Percentiles rank a stretch among this genome's conserved stretches.
These are phyloP conservation scores for Malurus cyaneus DNA, from an alignment of 2,113 vertebrate species.

Conservation along the genomic window DNA sequence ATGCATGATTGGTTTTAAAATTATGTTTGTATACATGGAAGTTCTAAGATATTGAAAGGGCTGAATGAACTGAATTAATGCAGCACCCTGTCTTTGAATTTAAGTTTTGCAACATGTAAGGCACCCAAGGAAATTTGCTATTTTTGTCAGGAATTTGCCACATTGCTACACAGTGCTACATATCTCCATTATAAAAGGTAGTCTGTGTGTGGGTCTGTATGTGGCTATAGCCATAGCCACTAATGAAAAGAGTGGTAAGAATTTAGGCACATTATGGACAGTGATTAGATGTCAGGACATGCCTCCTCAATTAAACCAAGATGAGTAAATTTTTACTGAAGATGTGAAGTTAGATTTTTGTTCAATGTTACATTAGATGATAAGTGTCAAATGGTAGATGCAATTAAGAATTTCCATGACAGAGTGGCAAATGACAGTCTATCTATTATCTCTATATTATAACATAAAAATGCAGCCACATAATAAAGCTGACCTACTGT, in stretches of 20 bases:
- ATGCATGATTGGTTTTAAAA: not conserved
- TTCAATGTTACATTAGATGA: not conserved
- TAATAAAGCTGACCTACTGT: not conserved
- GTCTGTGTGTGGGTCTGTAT: not conserved
- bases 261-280: not conserved
- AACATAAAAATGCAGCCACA: not conserved
- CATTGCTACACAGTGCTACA: not conserved
- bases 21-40: not conserved
- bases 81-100: not conserved
- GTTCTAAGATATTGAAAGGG: not conserved
- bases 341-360: not conserved
- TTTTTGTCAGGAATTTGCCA: not conserved
- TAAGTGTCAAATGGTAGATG: not conserved
- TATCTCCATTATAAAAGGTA: not conserved
- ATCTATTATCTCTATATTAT: not conserved
- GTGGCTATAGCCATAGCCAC: not conserved
- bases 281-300: not conserved
- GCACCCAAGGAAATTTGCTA: not conserved
- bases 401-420: not conserved
- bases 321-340: not conserved
- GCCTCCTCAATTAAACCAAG: not conserved
- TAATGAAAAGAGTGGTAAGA: not conserved
- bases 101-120: conserved; percentile 5
- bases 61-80: not conserved
- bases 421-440: not conserved